These are phyloP conservation scores for Aricia artaxerxes DNA, from an alignment of 2,888 invertebrate species.

Conservation along the genomic window DNA sequence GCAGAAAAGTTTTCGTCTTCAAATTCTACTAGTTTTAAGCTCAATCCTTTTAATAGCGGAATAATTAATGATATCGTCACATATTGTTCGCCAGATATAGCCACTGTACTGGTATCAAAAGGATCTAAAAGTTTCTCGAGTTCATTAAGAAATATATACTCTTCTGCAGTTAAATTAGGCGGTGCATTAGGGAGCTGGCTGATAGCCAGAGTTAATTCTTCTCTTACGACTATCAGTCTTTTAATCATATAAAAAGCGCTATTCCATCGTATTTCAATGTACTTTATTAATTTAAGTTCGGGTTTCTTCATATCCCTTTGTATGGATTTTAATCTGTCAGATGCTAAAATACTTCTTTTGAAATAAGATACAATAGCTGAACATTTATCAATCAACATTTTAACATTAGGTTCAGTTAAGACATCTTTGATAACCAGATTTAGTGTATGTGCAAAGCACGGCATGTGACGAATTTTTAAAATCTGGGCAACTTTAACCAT, in stretches of 20 bases:
- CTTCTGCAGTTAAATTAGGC: neutral
- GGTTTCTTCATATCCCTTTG: neutral
- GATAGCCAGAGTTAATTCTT: slow-evolving; percentile 18
- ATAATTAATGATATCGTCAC: slow-evolving; percentile 30
- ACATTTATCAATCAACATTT: no score
- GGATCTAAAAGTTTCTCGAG: slow-evolving; percentile 37
- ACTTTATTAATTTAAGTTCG: neutral
- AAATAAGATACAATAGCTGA: no score
- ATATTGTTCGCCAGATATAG: slow-evolving; percentile 38
- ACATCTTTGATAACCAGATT: no score
- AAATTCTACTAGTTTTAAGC: slow-evolving; percentile 26
- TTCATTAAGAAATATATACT: no score
- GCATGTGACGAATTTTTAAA: no score
- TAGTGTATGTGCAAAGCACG: no score
- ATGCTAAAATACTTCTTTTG: no score
- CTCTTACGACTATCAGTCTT: slow-evolving; percentile 21
- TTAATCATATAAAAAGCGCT: slow-evolving; percentile 20
- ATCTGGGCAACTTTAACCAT: no score
- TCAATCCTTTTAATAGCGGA: slow-evolving; percentile 34
- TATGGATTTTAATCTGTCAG: neutral
- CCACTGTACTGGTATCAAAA: slow-evolving; percentile 33
- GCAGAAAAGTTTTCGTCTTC: slow-evolving; percentile 30
- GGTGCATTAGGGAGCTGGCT: slow-evolving; percentile 21
- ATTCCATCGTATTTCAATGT: neutral
- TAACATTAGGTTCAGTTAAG: no score